Percentiles rank a stretch among this genome's conserved stretches.
Evolutionary conservation across 53 echinoderm and acorn worm genomes (phyloP).

Genomic region (Echinarachnius parma): DNA sequence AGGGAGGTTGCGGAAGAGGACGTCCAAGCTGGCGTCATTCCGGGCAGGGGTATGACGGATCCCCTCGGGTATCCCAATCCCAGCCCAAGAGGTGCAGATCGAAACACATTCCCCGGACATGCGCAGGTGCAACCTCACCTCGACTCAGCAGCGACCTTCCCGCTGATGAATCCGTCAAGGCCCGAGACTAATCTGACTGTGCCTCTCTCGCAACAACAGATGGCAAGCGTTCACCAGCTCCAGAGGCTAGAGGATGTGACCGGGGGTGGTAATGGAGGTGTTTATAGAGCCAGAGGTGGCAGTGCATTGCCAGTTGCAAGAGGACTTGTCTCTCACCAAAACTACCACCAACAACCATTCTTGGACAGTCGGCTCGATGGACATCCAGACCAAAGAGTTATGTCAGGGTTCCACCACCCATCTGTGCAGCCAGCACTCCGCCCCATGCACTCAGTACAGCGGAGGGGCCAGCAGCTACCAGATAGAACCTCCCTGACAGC

Average conservation of each 20-base stretch:
- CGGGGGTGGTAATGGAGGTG: neutral
- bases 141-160: constrained; percentile 5
- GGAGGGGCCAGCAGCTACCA: constrained; percentile 9
- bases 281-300: too few relatives aligned
- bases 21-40: too few relatives aligned
- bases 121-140: neutral
- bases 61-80: too few relatives aligned
- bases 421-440: neutral
- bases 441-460: neutral
- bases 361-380: neutral
- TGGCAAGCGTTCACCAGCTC: neutral
- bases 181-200: neutral
- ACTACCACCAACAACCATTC: neutral
- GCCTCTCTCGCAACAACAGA: constrained; percentile 10
- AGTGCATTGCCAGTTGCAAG: too few relatives aligned
- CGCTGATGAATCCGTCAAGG: constrained; percentile 26
- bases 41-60: neutral
- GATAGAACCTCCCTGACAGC: constrained; percentile 13
- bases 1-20: constrained; percentile 1
- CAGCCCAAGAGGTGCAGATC: too few relatives aligned
- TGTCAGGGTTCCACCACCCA: too few relatives aligned
- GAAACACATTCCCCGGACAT: too few relatives aligned
- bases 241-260: constrained; percentile 4
- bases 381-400: too few relatives aligned
- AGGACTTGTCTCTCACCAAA: neutral